phyloP scores from a whole-genome alignment of 2,797 vertebrate species.

The Alauda arvensis region DNA sequence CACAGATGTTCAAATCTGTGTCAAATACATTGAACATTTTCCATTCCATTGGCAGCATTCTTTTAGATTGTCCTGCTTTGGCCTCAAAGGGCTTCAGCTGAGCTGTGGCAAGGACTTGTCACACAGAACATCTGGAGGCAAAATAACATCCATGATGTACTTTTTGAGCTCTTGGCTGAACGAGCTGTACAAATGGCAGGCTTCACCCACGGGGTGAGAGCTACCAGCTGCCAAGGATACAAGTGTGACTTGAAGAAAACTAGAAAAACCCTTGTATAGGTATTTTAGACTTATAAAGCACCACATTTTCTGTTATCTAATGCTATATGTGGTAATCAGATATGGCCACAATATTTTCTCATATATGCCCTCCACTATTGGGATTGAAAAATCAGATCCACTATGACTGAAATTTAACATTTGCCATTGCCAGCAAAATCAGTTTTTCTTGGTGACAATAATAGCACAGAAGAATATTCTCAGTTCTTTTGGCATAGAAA shows the following conservation, averaged over 20 bases:
- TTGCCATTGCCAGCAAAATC: conserved; percentile 3
- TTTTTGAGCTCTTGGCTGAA: conserved; percentile 4
- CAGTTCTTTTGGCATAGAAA: not conserved
- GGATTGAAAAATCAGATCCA: not conserved
- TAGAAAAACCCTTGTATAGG: not conserved
- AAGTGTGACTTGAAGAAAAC: not conserved
- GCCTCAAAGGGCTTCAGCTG: not conserved
- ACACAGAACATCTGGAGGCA: not conserved
- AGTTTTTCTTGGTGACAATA: not conserved
- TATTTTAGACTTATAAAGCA: not conserved
- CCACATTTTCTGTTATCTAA: not conserved
- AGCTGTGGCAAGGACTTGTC: not conserved
- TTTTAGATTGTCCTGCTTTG: not conserved
- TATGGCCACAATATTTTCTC: not conserved
- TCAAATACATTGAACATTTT: not conserved
- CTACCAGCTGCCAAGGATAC: not conserved
- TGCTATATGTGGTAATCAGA: not conserved
- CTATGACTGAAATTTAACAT: not conserved
- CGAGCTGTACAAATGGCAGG: not conserved
- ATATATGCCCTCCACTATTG: not conserved
- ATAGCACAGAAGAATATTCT: not conserved
- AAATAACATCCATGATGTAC: not conserved
- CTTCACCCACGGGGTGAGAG: not conserved
- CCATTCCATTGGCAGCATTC: not conserved
- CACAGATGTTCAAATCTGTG: not conserved